phyloP scores from a whole-genome alignment of 2,797 vertebrate species.

The Chelmon rostratus region DNA sequence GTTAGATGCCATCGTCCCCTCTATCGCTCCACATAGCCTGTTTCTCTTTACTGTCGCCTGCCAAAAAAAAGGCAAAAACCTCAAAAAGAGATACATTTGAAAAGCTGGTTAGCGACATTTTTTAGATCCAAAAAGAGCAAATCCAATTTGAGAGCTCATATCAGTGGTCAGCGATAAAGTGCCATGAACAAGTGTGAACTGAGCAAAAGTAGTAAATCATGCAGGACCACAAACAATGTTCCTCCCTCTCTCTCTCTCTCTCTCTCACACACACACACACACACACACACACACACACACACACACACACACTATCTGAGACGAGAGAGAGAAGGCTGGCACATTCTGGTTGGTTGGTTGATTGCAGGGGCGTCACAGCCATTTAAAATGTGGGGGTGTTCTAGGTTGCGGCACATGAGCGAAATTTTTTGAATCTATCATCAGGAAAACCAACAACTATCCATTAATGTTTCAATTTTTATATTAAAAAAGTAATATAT shows the following conservation, averaged over 20 bases:
- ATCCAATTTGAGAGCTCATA: background rate
- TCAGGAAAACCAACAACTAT: too few relatives aligned
- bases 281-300: background rate
- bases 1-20: background rate
- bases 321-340: too few relatives aligned
- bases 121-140: background rate
- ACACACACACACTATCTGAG: too few relatives aligned
- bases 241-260: too few relatives aligned
- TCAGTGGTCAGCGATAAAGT: background rate
- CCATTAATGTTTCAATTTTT: too few relatives aligned
- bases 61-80: background rate
- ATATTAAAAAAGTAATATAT: too few relatives aligned
- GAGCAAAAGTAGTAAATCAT: constrained; percentile 8
- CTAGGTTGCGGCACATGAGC: too few relatives aligned
- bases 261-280: background rate
- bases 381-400: too few relatives aligned
- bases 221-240: background rate
- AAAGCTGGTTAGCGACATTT: background rate
- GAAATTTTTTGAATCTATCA: too few relatives aligned
- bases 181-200: background rate
- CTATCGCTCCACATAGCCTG: background rate
- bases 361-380: too few relatives aligned
- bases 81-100: background rate
- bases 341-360: too few relatives aligned
- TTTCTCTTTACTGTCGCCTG: background rate